A percentile compares a stretch with the other conserved stretches of the same genome.
phyloP scores from a whole-genome alignment of 2,113 vertebrate species.

The Serinus canaria region DNA sequence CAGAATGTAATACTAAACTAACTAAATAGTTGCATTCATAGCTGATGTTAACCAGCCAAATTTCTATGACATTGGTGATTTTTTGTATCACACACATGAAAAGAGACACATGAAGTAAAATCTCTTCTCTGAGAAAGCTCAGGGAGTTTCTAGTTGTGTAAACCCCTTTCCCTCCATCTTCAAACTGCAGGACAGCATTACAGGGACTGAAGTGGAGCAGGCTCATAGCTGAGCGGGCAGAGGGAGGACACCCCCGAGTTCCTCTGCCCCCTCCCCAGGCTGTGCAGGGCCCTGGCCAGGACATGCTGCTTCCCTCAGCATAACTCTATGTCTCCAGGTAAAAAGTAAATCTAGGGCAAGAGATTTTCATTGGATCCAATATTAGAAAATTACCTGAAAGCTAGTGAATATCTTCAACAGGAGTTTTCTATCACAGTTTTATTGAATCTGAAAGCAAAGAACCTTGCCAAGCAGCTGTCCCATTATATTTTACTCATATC shows the following conservation, averaged over 20 bases:
- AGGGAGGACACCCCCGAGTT: rapidly evolving
- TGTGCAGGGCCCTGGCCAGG: neutral
- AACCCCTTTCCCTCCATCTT: neutral
- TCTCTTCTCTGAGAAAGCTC: neutral
- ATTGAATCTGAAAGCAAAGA: neutral
- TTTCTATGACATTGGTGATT: neutral
- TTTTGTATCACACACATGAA: neutral
- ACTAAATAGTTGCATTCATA: neutral
- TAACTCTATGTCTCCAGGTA: neutral
- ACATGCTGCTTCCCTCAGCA: neutral
- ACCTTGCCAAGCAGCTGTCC: neutral
- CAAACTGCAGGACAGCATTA: neutral
- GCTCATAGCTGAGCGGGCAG: neutral
- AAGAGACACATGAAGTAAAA: neutral
- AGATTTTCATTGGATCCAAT: neutral
- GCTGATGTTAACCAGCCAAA: neutral
- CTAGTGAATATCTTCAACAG: neutral
- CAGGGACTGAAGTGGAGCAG: rapidly evolving
- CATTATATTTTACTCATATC: neutral
- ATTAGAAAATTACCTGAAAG: neutral
- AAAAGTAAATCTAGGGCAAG: neutral
- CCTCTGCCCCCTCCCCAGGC: neutral
- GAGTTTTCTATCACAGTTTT: neutral
- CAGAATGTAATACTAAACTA: neutral
- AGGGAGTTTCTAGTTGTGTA: neutral